Evolutionary conservation across 2,797 vertebrate species (phyloP).

Genomic region (Carcharodon carcharias): DNA sequence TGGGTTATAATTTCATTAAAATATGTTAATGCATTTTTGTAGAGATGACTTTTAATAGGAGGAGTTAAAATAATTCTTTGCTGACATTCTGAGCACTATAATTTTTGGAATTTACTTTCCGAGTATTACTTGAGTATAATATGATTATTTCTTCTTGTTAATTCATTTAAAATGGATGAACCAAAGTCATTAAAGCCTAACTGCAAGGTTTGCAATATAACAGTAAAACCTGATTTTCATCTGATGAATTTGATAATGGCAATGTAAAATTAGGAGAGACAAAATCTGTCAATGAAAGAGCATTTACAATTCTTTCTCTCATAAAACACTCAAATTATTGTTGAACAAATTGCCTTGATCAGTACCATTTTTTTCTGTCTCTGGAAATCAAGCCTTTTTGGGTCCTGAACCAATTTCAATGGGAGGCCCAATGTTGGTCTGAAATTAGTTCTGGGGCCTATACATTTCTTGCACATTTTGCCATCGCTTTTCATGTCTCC

Average conservation of each 20-base stretch:
- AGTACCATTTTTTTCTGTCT: background rate
- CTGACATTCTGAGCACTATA: background rate
- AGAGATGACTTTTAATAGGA: constrained; percentile 1
- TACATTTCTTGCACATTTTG: background rate
- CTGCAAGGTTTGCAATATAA: background rate
- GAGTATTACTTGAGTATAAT: background rate
- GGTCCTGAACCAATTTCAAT: background rate
- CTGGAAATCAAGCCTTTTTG: background rate
- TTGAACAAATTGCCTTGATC: background rate
- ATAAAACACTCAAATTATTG: background rate
- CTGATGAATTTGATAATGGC: constrained; percentile 5
- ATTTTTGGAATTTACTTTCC: background rate
- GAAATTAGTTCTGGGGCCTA: background rate
- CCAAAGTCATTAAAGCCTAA: background rate
- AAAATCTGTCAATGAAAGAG: background rate
- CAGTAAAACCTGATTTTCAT: background rate
- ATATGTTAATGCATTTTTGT: background rate
- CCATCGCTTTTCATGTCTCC: background rate
- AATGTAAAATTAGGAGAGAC: background rate
- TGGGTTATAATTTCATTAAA: constrained; percentile 7
- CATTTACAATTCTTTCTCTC: background rate
- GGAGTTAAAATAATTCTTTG: background rate
- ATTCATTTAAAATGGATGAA: constrained; percentile 24
- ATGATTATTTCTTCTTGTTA: constrained; percentile 3
- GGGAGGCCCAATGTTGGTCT: background rate